Evolutionary conservation across 1,140 invertebrate genomes (phyloP), one percentile per base, ranked within the genome.

Genomic region (Tetraneura akinire): DNA sequence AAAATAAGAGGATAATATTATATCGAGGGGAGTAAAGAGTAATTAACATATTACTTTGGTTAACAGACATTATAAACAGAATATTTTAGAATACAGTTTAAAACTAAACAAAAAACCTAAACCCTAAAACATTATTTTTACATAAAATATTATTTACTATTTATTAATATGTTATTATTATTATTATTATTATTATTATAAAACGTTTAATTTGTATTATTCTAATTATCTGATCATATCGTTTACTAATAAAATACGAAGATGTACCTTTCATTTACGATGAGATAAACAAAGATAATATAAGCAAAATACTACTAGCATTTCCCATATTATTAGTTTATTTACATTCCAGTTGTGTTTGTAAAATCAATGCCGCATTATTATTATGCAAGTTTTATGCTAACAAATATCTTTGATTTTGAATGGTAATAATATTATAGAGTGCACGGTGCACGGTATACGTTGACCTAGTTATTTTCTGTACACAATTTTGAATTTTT

Each of bases 301-400:
- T 68, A 47, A 68, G 14, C 37, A 23, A 68, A 68, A 68, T 37
- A 37, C 42, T 68, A 68, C 64, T 16, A 47, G 13, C 21, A 3
- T 47, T 21, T 47, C 60, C 21, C 11, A 23, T 47, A 47, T 23
- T 68, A 21, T 68, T 47, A 37, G 66, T 68, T 68, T 68, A 68
- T 68, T 68, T 68, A 68, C 66, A 68, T 47, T 68, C 66, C 66
- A 23, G 42, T 68, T 47, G 66, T 68, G 66, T 68, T 68, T 68
- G 47, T 47, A 68, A 68, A 68, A 68, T 68, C 66, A 68, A 68
- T 68, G 47, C 66, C 42, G 21, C 47, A 68, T 68, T 68, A 42
- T 42, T 23, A 68, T 68, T 68, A 68, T 26, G 42, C 42, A 6
- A 42, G 66, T 68, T 68, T 68, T 68, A 68, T 47, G 66, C 66